Evolutionary conservation across 2,888 invertebrate genomes (phyloP).

Genomic region (Notodromas monacha): DNA sequence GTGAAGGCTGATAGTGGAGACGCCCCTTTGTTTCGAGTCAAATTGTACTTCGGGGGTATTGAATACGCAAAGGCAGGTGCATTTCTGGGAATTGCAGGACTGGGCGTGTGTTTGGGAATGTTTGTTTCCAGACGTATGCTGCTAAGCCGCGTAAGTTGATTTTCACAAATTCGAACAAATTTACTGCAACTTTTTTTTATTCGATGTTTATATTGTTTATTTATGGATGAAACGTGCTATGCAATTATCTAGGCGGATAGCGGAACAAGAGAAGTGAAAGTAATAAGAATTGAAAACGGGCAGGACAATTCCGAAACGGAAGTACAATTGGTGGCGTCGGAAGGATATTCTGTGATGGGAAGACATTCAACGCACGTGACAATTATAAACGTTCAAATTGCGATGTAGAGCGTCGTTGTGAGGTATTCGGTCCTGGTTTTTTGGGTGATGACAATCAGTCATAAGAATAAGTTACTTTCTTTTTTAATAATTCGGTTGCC

Average conservation of each 20-base stretch:
- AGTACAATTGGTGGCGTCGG: slow-evolving; percentile 4
- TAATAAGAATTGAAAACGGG: slow-evolving; percentile 4
- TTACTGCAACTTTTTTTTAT: slow-evolving; percentile 4
- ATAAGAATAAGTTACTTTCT: slow-evolving; percentile 4
- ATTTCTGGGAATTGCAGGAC: slow-evolving; percentile 4
- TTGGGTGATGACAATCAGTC: slow-evolving; percentile 4
- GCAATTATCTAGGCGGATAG: slow-evolving; percentile 4
- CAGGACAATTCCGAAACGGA: slow-evolving; percentile 4
- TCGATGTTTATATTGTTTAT: slow-evolving; percentile 4
- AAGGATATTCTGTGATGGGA: slow-evolving; percentile 4
- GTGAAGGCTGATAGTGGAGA: slow-evolving; percentile 4
- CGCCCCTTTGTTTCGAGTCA: slow-evolving; percentile 4
- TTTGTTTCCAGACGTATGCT: slow-evolving; percentile 4
- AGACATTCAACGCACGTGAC: slow-evolving; percentile 4
- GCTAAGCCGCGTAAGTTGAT: slow-evolving; percentile 4
- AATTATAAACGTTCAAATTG: slow-evolving; percentile 4
- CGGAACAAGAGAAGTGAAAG: slow-evolving; percentile 4
- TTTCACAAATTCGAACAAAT: slow-evolving; percentile 4
- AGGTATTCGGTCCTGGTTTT: slow-evolving; percentile 4
- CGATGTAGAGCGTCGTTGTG: slow-evolving; percentile 4
- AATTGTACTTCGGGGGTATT: slow-evolving; percentile 4
- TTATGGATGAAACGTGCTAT: slow-evolving; percentile 4
- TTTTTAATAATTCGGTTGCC: slow-evolving; percentile 4
- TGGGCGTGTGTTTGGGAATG: slow-evolving; percentile 4
- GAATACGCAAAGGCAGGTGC: slow-evolving; percentile 4